Evolutionary conservation across 2,113 vertebrate genomes (phyloP).

Genomic region (Orcinus orca): DNA sequence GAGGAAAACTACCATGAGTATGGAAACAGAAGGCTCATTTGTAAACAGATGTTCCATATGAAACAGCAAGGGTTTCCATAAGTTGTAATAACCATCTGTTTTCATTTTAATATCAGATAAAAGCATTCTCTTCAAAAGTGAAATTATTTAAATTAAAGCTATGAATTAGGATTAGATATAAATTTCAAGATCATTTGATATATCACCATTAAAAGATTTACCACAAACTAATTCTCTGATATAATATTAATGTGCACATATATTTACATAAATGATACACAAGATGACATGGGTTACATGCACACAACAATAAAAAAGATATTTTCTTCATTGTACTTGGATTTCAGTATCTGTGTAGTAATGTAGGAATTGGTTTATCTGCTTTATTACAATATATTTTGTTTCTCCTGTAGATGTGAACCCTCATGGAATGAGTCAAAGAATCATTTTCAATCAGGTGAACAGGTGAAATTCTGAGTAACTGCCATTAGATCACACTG

Average conservation of each 20-base stretch:
- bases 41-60: constrained; percentile 57
- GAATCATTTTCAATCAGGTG: neutral
- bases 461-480: neutral
- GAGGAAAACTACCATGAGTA: neutral
- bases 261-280: neutral
- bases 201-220: neutral
- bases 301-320: neutral
- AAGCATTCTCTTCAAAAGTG: constrained; percentile 29
- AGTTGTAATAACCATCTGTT: constrained; percentile 66
- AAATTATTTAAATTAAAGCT: constrained; percentile 66
- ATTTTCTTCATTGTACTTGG: neutral
- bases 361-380: neutral
- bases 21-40: constrained; percentile 33
- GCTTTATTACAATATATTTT: neutral
- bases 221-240: neutral
- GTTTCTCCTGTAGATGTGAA: neutral
- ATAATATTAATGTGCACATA: neutral
- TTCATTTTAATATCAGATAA: constrained; percentile 57
- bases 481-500: neutral
- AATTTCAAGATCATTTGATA: constrained; percentile 20
- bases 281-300: neutral
- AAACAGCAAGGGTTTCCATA: constrained; percentile 42
- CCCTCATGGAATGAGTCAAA: neutral
- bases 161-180: constrained; percentile 25
- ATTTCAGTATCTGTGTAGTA: neutral